Conservation (phyloP, 2,113 vertebrate genomes). For the Aegypius monachus region DNA sequence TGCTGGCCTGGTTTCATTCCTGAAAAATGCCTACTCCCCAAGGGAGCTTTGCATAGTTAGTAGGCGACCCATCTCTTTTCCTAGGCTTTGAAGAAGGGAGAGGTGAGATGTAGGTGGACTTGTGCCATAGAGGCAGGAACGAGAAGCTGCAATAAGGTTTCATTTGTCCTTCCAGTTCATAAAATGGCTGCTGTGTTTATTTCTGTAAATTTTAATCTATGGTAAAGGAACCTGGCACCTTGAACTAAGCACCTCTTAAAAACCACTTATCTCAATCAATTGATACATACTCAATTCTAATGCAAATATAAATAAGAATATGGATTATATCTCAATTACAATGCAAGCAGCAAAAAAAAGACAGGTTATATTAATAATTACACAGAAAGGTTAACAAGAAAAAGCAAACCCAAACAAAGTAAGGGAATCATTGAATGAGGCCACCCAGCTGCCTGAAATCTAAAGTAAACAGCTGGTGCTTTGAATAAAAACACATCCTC, state of each 20-base stretch:
- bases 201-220: background rate
- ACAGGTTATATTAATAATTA: constrained; percentile 57
- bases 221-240: background rate
- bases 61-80: background rate
- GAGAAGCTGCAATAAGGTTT: background rate
- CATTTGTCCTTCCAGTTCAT: background rate
- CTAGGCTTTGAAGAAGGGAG: background rate
- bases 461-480: constrained; percentile 37
- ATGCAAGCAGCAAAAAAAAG: background rate
- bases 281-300: background rate
- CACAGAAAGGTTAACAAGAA: constrained; percentile 39
- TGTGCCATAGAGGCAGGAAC: background rate
- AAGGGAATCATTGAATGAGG: constrained; percentile 4
- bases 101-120: background rate
- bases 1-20: background rate
- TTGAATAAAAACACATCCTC: constrained; percentile 62
- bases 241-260: background rate
- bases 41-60: background rate
- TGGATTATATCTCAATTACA: constrained; percentile 24
- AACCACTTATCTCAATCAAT: background rate
- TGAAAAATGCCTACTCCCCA: background rate
- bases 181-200: background rate
- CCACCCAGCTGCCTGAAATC: constrained; percentile 29
- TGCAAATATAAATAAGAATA: constrained; percentile 8
- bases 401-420: constrained; percentile 32